Conservation (phyloP, 1,140 invertebrate species). For the Trichoplusia ni region DNA sequence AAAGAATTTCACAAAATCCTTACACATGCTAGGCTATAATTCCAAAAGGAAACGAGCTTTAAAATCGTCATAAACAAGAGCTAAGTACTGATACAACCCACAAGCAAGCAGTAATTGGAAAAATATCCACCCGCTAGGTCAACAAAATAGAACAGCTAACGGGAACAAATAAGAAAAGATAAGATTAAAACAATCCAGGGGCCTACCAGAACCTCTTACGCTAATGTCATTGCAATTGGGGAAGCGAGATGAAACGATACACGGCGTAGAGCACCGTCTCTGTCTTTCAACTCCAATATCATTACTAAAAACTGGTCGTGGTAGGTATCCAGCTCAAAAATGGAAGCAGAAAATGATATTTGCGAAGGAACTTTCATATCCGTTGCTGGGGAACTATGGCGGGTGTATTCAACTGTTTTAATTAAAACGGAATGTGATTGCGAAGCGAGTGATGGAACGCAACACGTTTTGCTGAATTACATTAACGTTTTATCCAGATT, state of each 20-base stretch:
- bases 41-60: too few relatives aligned
- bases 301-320: too few relatives aligned
- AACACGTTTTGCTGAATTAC: slow-evolving; percentile 26
- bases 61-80: too few relatives aligned
- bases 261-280: too few relatives aligned
- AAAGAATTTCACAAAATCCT: too few relatives aligned
- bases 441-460: background rate
- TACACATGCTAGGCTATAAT: too few relatives aligned
- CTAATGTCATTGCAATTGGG: too few relatives aligned
- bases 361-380: slow-evolving; percentile 42
- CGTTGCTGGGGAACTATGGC: slow-evolving; percentile 29
- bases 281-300: too few relatives aligned
- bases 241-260: too few relatives aligned
- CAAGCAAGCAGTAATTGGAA: background rate
- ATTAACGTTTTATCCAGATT: background rate
- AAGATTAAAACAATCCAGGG: background rate
- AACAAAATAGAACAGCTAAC: background rate
- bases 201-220: too few relatives aligned
- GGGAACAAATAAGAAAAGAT: background rate
- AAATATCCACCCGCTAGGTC: background rate
- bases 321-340: background rate
- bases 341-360: background rate
- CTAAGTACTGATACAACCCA: background rate
- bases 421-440: slow-evolving; percentile 53
- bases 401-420: slow-evolving; percentile 49